Evolutionary conservation across 2,888 invertebrate genomes (phyloP).

Genomic region (Erpobdella octoculata): DNA sequence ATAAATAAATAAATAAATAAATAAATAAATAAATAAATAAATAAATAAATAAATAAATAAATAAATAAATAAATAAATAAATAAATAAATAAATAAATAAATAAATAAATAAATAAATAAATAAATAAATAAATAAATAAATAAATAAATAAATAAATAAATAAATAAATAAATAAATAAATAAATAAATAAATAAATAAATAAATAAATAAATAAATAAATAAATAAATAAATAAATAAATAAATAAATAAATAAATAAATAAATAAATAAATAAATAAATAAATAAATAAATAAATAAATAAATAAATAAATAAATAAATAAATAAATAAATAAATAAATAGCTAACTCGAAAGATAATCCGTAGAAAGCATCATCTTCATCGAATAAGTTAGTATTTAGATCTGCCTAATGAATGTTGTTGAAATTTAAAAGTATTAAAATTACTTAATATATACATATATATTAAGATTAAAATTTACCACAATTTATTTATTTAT

Average conservation of each 20-base stretch:
- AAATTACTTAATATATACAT: no score
- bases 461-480: no score
- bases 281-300: neutral
- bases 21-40: neutral
- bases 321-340: neutral
- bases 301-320: no score
- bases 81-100: conserved; percentile 9
- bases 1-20: neutral
- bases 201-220: neutral
- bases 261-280: neutral
- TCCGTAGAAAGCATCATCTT: neutral
- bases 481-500: no score
- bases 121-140: neutral
- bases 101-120: neutral
- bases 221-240: neutral
- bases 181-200: neutral
- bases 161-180: neutral
- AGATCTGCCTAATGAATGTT: neutral
- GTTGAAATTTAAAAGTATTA: no score
- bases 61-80: conserved; percentile 4
- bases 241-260: neutral
- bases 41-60: neutral
- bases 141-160: neutral
- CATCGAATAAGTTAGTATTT: neutral
- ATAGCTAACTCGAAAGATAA: neutral